Base-by-base conservation (phyloP, 2,113 vertebrate genomes). In the Chionomys nivalis region DNA sequence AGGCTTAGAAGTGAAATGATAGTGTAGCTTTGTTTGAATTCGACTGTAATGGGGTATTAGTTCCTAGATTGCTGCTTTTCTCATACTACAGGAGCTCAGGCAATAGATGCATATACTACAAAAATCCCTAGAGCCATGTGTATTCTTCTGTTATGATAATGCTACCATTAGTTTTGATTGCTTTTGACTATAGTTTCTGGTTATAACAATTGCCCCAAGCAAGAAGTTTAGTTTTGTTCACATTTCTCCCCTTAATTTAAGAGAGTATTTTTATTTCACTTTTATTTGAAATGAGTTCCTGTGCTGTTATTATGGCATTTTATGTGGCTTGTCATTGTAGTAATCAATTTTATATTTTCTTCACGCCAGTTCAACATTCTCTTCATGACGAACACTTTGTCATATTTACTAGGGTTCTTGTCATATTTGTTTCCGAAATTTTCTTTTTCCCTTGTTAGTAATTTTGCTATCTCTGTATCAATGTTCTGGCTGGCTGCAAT, bases 391-490 rank as follows among this genome's bases (percentile, higher is more conserved):
- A 98, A 96, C 76, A 97, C 94, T 98, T 98, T 97, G 8, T 98
- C 96, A 96, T 98, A 98, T 98, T 98, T 98, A 97, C 97, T 96
- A 88, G 52, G 75, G 79, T n/a, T 97, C 94, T 96, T 98, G 95
- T 97, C 63, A 65, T 97, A 97, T 98, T 98, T 98, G 95, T 97
- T 94, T 97, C 97, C 95, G 98, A 97, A 97, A 97, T 98, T 98
- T 98, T 98, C 83, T 97, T 97, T 98, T 95, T 89, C 96, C 96
- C 97, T 98, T 98, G 94, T 98, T 98, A 98, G 97, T 97, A 89
- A 96, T 97, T 98, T 98, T 98, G 68, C 97, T 98, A 93, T 98
- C 97, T 98, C 96, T 96, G 94, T 98, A 98, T 98, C 98, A 98
- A 72, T 98, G 97, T 98, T 98, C 97, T 98, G 97, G 90, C 95